phyloP scores from a whole-genome alignment of 2,888 invertebrate genomes.

The Agrypnus murinus region DNA sequence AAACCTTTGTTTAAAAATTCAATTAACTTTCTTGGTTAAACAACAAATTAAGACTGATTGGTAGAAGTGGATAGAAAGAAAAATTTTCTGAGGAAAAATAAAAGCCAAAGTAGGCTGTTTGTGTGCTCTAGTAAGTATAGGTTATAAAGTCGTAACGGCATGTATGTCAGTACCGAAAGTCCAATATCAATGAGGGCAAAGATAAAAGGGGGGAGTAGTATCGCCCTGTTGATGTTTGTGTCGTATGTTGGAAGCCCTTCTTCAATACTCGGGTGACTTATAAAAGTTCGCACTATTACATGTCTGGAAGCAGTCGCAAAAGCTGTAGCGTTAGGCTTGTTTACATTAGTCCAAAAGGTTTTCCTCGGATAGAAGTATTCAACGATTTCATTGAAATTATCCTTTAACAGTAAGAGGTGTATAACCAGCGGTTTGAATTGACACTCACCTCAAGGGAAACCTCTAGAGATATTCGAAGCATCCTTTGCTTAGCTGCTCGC shows the following conservation, averaged over 20 bases:
- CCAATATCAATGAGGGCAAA: constrained; percentile 42
- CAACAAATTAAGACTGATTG: too few species aligned
- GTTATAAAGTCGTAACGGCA: constrained; percentile 34
- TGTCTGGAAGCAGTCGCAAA: constrained; percentile 32
- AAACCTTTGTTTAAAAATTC: too few species aligned
- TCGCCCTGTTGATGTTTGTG: constrained; percentile 43
- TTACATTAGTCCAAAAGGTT: constrained; percentile 9
- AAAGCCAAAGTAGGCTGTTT: background rate
- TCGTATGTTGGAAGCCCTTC: constrained; percentile 43
- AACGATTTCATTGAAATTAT: too few species aligned
- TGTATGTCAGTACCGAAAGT: constrained; percentile 35
- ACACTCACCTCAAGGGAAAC: too few species aligned
- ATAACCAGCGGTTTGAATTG: too few species aligned
- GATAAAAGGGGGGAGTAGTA: constrained; percentile 34
- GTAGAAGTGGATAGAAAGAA: too few species aligned
- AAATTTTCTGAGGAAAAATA: too few species aligned
- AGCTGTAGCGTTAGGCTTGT: constrained; percentile 24
- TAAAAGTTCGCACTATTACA: constrained; percentile 47
- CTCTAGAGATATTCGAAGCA: too few species aligned
- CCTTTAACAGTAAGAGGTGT: too few species aligned
- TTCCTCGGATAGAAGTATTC: too few species aligned
- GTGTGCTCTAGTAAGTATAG: constrained; percentile 21
- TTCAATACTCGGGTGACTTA: constrained; percentile 49
- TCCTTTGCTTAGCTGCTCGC: too few species aligned
- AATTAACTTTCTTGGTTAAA: too few species aligned